Percentiles rank a stretch among this genome's conserved stretches.
These are phyloP conservation scores for Phaedon cochleariae DNA, from an alignment of 2,888 invertebrate genomes.

Conservation along the genomic window DNA sequence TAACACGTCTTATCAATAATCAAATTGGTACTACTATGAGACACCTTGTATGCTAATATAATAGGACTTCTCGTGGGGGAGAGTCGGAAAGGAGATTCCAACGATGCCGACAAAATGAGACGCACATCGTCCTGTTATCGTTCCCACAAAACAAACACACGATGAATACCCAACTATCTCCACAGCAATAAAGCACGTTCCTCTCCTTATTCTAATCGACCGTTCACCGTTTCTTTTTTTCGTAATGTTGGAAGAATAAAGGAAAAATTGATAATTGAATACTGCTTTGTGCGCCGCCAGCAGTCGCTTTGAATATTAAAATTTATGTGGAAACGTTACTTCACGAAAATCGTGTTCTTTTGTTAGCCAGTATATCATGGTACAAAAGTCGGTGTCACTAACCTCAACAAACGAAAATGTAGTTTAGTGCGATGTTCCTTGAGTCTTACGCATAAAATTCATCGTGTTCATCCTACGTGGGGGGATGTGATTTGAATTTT, in stretches of 20 bases:
- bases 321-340: background rate
- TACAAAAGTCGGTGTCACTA: no score
- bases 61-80: no score
- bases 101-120: background rate
- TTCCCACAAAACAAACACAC: background rate
- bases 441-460: no score
- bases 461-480: no score
- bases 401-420: no score
- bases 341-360: constrained; percentile 16
- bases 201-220: no score
- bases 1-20: no score
- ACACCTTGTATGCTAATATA: no score
- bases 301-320: background rate
- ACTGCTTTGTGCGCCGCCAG: background rate
- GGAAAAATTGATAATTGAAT: background rate
- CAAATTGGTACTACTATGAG: no score
- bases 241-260: background rate
- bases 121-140: background rate
- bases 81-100: background rate
- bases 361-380: background rate
- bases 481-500: no score
- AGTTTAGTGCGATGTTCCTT: no score
- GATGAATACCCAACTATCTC: background rate
- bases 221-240: background rate
- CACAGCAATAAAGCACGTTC: no score